phyloP scores from a whole-genome alignment of 2,797 vertebrate genomes.

The Chiroxiphia lanceolata region DNA sequence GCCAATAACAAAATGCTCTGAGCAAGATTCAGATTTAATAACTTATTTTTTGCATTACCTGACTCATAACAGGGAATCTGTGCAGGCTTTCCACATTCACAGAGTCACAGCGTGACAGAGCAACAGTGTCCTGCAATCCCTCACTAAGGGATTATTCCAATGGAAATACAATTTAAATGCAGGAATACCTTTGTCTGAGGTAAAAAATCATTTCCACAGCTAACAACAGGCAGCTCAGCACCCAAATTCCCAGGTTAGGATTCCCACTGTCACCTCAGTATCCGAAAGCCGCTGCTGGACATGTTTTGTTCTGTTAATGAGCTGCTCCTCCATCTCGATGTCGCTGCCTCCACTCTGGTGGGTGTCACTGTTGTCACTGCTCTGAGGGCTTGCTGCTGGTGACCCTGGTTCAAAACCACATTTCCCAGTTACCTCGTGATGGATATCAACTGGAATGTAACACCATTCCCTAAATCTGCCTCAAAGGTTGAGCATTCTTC shows the following conservation, averaged over 20 bases:
- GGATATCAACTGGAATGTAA: not conserved
- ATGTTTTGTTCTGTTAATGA: conserved; percentile 90
- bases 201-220: not conserved
- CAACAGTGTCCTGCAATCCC: not conserved
- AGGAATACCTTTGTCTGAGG: not conserved
- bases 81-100: not conserved
- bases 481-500: not conserved
- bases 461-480: not conserved
- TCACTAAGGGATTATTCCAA: not conserved
- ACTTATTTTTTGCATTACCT: not conserved
- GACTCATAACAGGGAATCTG: fast-evolving
- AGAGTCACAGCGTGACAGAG: not conserved
- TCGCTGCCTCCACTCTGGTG: conserved; percentile 97
- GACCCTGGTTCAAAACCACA: conserved; percentile 83
- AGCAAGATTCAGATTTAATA: not conserved
- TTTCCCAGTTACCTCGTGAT: conserved; percentile 29
- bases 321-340: conserved; percentile 97
- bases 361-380: conserved; percentile 98
- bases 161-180: not conserved
- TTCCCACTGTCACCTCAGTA: conserved; percentile 84
- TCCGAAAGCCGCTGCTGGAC: conserved; percentile 94
- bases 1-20: not conserved
- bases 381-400: conserved; percentile 94
- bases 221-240: not conserved
- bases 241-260: not conserved